Conservation (phyloP, 2,888 invertebrate genomes). For the Micoletzkya japonica region DNA sequence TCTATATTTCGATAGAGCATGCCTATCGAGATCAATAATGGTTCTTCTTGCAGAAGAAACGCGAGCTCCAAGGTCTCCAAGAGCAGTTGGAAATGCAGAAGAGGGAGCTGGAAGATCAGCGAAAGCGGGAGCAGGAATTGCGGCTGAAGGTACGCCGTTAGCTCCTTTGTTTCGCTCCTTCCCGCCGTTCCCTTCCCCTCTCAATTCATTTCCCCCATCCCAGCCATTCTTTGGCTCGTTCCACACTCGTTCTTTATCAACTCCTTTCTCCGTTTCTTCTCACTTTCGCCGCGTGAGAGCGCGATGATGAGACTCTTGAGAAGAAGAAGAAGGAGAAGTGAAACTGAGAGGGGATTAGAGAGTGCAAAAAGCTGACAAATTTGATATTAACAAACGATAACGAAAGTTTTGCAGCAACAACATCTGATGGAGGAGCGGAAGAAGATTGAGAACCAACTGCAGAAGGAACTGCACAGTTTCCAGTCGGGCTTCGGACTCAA, state of each 20-base stretch:
- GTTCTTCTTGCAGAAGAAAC: conserved; percentile 18
- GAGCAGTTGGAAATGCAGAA: conserved; percentile 44
- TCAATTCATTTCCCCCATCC: too few relatives aligned
- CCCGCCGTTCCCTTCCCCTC: too few relatives aligned
- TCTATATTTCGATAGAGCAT: too few relatives aligned
- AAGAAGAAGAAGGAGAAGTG: neutral
- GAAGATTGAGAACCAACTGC: conserved; percentile 43
- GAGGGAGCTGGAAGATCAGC: conserved; percentile 41
- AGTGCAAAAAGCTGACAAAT: too few relatives aligned
- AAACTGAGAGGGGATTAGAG: neutral
- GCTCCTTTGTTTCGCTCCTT: too few relatives aligned
- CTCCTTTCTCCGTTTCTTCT: neutral
- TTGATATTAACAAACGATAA: neutral
- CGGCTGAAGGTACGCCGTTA: conserved; percentile 37
- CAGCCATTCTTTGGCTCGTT: too few relatives aligned
- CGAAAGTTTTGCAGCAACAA: conserved; percentile 33
- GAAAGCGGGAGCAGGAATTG: conserved; percentile 41
- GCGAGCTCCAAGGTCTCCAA: conserved; percentile 38
- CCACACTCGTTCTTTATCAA: too few relatives aligned
- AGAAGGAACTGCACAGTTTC: conserved; percentile 42
- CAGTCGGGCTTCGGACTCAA: conserved; percentile 20
- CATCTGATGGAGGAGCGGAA: conserved; percentile 36
- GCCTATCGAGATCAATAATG: too few relatives aligned
- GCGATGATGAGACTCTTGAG: neutral
- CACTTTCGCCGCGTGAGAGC: conserved; percentile 14